Evolutionary conservation across 2,797 vertebrate genomes (phyloP), one percentile per base, ranked within the genome.

Genomic region (Parambassis ranga): DNA sequence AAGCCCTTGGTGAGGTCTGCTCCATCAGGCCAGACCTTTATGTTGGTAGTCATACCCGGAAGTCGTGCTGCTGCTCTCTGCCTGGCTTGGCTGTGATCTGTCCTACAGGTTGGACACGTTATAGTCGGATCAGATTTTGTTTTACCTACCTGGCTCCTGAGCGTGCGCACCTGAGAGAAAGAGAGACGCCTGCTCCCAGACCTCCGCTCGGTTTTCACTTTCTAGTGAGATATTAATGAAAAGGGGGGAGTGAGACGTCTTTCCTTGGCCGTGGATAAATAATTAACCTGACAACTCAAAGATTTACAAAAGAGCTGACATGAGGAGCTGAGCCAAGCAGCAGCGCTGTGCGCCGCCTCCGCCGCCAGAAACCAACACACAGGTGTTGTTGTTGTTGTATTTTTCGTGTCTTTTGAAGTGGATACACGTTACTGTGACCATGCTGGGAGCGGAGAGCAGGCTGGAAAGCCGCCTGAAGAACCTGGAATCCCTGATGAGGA

Each of bases 381-480:
- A 63, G 65, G 72, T 83, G 81, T 70, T 65, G 41, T 7, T 28
- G 5, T 35, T 8, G 20, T 33, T 57, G 53, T n/a, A 0, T 0
- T 1, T 10, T 72, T 60, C 5, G 52, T 71, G 60, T 47, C 23
- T 35, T 56, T 68, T 52, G 71, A 74, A 10, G 49, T 57, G 78
- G 75, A 77, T 6, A 16, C 18, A 16, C 37, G 22, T 28, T 5
- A 6, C 26, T 32, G 75, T n/a, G 3, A 81, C 52, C 84, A 91
- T 93, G 82, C 81, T 76, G 7, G 91, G 90, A 78, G 90, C 90
- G 38, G 92, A 91, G 83, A 85, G 79, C 81, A 83, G 88, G 63
- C 39, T 89, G 65, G 91, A 92, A 1, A 87, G 71, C 86, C 89
- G 87, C 61, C 53, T 93, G 23, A 77, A 65, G 63, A 85, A 77